Evolutionary conservation across 2,888 invertebrate genomes (phyloP).

Genomic region (Drosophila emarginata): DNA sequence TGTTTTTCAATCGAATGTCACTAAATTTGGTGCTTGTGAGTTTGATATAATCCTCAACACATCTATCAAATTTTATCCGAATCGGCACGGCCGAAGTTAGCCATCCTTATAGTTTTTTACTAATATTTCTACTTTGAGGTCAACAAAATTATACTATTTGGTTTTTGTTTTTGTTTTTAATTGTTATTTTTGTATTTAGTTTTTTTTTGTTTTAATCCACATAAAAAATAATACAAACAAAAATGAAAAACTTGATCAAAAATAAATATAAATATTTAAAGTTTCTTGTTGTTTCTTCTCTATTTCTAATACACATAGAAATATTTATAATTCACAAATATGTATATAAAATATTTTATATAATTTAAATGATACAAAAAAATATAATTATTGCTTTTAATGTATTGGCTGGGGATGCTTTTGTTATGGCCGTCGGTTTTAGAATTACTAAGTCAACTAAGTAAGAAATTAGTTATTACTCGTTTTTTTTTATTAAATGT

Average conservation of each 20-base stretch:
- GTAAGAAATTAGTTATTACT: conserved; percentile 62
- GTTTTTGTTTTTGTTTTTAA: conserved; percentile 15
- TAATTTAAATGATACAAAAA: conserved; percentile 2
- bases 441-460: conserved; percentile 32
- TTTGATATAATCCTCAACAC: no score
- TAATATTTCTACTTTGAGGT: neutral
- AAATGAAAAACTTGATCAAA: conserved; percentile 39
- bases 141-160: neutral
- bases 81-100: no score
- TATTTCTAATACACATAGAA: conserved; percentile 4
- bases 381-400: conserved; percentile 24
- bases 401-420: conserved; percentile 39
- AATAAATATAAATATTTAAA: conserved; percentile 47
- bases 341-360: conserved; percentile 4
- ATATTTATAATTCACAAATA: conserved; percentile 6
- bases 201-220: conserved; percentile 58
- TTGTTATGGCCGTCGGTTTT: conserved; percentile 33
- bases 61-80: no score
- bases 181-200: conserved; percentile 63
- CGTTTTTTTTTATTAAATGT: conserved; percentile 1
- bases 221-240: conserved; percentile 61
- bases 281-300: neutral
- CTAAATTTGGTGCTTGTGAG: no score
- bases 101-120: no score
- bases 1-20: no score